Evolutionary conservation across 2,888 invertebrate genomes (phyloP).

Genomic region (Xestoiulus laeticollis): DNA sequence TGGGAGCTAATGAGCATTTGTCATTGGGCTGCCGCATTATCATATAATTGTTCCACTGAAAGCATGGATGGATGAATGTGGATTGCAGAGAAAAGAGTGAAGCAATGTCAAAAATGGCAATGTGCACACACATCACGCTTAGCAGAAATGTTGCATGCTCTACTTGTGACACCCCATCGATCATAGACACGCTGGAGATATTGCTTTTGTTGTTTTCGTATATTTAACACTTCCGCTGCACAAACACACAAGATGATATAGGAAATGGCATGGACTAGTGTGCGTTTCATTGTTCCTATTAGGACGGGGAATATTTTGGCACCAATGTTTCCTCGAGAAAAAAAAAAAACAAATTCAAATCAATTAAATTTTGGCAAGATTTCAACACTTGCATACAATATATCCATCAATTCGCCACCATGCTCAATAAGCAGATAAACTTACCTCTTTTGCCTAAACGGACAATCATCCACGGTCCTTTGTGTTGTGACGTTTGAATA

Average conservation of each 20-base stretch:
- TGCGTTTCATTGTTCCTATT: constrained; percentile 14
- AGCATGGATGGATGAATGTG: constrained; percentile 15
- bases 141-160: constrained; percentile 25
- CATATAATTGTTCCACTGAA: constrained; percentile 45
- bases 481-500: background rate
- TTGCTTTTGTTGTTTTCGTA: constrained; percentile 41
- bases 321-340: background rate
- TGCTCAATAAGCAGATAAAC: constrained; percentile 2
- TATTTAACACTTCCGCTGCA: constrained; percentile 39
- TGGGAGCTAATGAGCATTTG: constrained; percentile 45
- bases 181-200: constrained; percentile 25
- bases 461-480: background rate
- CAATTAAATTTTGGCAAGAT: constrained; percentile 21
- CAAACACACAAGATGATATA: constrained; percentile 34
- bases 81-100: background rate
- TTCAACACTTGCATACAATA: background rate
- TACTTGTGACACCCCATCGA: constrained; percentile 23
- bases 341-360: background rate
- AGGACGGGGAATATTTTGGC: background rate
- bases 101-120: constrained; percentile 15
- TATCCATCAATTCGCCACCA: constrained; percentile 17
- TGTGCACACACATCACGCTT: constrained; percentile 1
- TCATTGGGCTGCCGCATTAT: constrained; percentile 37
- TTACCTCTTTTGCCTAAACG: background rate
- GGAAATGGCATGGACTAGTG: background rate